Conservation (phyloP, 2,113 vertebrate genomes). For the Micronisus gabar region DNA sequence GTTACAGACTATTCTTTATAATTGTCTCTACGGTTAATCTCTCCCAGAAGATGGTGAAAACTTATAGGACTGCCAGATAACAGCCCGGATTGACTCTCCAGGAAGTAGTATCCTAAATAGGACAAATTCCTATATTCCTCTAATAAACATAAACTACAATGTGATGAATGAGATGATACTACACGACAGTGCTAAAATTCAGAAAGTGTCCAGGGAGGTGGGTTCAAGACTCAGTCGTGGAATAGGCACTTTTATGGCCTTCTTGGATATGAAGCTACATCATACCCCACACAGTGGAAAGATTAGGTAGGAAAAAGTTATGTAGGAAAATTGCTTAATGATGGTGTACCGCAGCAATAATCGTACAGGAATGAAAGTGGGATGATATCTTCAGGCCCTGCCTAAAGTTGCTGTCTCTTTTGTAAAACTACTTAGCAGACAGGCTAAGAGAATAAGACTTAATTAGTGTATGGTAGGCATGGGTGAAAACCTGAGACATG, state of each 20-base stretch:
- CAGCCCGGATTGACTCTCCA: background rate
- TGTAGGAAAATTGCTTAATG: background rate
- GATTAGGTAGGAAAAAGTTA: background rate
- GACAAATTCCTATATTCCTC: background rate
- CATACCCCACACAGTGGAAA: background rate
- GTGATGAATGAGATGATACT: background rate
- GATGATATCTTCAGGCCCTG: background rate
- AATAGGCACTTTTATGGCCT: background rate
- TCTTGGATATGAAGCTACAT: background rate
- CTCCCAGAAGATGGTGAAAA: slow-evolving; percentile 19
- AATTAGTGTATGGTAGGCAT: background rate
- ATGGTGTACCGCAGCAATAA: background rate
- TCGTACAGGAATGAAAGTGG: background rate
- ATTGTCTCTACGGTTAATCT: background rate
- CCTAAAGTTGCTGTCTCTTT: background rate
- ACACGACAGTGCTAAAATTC: background rate
- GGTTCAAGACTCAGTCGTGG: background rate
- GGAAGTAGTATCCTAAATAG: background rate
- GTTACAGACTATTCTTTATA: background rate
- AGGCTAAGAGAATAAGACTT: background rate
- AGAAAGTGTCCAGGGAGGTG: background rate
- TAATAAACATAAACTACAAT: background rate
- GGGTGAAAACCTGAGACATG: background rate
- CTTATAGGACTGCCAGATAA: background rate
- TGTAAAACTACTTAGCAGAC: background rate